Conservation (phyloP, 1,140 invertebrate species). For the Drosophila arawakana region DNA sequence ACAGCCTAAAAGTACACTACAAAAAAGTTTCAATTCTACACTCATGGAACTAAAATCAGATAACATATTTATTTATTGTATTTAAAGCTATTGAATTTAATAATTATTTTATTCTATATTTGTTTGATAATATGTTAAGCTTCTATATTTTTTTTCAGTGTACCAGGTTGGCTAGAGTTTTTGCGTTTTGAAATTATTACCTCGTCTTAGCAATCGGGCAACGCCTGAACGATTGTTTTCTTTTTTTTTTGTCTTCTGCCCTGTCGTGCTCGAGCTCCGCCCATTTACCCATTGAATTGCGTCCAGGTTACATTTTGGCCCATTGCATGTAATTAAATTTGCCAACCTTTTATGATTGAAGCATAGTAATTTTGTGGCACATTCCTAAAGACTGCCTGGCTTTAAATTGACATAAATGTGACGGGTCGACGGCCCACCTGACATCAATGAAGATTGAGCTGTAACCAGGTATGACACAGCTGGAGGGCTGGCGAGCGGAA, state of each 20-base stretch:
- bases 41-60: too few species aligned
- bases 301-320: background rate
- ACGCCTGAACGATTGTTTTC: constrained; percentile 54
- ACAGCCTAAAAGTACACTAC: background rate
- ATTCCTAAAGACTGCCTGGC: background rate
- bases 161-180: constrained; percentile 8
- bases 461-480: background rate
- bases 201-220: constrained; percentile 47
- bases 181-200: constrained; percentile 46
- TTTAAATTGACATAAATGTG: constrained; percentile 39
- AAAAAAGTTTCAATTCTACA: background rate
- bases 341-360: constrained; percentile 75
- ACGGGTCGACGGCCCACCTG: constrained; percentile 25
- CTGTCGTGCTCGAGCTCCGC: constrained; percentile 24
- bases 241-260: background rate
- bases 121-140: too few species aligned
- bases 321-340: constrained; percentile 77
- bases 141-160: too few species aligned
- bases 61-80: too few species aligned
- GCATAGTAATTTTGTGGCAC: constrained; percentile 69
- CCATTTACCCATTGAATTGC: constrained; percentile 25
- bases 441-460: constrained; percentile 12
- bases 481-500: background rate
- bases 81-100: too few species aligned
- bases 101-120: too few species aligned